Evolutionary conservation across 2,113 vertebrate species (phyloP).

Genomic region (Oreocharis arfaki): DNA sequence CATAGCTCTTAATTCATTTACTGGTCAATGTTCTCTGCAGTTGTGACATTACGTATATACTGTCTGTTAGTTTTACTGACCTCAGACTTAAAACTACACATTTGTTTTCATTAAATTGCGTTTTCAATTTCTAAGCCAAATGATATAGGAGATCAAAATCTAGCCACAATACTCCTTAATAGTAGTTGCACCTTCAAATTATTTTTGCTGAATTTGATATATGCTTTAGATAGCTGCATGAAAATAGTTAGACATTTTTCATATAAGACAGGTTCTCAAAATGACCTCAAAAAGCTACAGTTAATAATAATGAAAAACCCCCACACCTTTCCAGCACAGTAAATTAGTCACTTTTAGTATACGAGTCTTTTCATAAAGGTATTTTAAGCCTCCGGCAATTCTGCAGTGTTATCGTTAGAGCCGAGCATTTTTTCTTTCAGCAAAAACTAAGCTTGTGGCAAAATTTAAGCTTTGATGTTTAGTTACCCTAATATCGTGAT

Average conservation of each 20-base stretch:
- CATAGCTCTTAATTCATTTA: background rate
- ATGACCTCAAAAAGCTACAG: background rate
- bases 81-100: constrained; percentile 6
- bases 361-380: background rate
- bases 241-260: constrained; percentile 27
- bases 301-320: background rate
- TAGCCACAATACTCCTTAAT: background rate
- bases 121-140: constrained; percentile 15
- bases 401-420: background rate
- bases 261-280: background rate
- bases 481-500: background rate
- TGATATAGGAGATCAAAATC: background rate
- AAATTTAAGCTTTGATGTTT: background rate
- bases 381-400: background rate
- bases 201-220: constrained; percentile 10
- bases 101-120: constrained; percentile 30
- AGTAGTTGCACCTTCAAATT: background rate
- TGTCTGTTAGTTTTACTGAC: constrained; percentile 22
- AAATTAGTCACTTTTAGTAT: background rate
- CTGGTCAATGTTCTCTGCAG: background rate
- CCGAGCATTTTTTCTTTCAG: background rate
- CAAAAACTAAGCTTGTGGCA: background rate
- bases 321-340: background rate
- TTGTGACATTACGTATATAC: background rate
- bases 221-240: background rate